Evolutionary conservation across 30 jellyfish, hydroid and myxozoan species (phyloP).

Genomic region (Aurelia aurita complex sp. Pacific): DNA sequence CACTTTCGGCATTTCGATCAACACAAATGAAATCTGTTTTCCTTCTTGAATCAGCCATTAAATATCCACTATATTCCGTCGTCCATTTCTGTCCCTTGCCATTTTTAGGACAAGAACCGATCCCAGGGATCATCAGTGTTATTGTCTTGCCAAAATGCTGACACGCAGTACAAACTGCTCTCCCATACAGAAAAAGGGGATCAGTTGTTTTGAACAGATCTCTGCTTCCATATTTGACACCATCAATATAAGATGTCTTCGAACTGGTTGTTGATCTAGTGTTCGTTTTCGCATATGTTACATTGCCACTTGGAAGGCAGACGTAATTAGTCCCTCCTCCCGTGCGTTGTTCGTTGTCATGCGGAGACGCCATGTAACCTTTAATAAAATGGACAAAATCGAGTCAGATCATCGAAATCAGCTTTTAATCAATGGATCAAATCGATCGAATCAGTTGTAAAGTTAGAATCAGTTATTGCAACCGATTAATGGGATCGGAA

Average conservation of each 20-base stretch:
- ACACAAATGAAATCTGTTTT: constrained; percentile 61
- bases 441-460: too few relatives aligned
- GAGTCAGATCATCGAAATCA: background rate
- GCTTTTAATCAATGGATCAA: too few relatives aligned
- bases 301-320: constrained; percentile 43
- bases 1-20: constrained; percentile 56
- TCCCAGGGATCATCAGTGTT: constrained; percentile 59
- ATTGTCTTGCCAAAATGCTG: constrained; percentile 42
- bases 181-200: constrained; percentile 31
- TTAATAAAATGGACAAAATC: background rate
- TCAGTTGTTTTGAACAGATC: constrained; percentile 32
- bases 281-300: constrained; percentile 29
- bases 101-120: constrained; percentile 36
- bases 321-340: constrained; percentile 73
- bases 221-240: constrained; percentile 43
- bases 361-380: constrained; percentile 71
- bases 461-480: too few relatives aligned
- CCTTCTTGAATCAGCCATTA: constrained; percentile 51
- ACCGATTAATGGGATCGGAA: too few relatives aligned
- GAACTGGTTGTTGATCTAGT: constrained; percentile 14
- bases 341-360: constrained; percentile 23
- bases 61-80: constrained; percentile 41
- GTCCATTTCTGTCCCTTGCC: constrained; percentile 18
- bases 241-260: constrained; percentile 54
- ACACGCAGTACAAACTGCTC: constrained; percentile 59